phyloP scores from a whole-genome alignment of 2,888 invertebrate species.

The Brachyptera putata region DNA sequence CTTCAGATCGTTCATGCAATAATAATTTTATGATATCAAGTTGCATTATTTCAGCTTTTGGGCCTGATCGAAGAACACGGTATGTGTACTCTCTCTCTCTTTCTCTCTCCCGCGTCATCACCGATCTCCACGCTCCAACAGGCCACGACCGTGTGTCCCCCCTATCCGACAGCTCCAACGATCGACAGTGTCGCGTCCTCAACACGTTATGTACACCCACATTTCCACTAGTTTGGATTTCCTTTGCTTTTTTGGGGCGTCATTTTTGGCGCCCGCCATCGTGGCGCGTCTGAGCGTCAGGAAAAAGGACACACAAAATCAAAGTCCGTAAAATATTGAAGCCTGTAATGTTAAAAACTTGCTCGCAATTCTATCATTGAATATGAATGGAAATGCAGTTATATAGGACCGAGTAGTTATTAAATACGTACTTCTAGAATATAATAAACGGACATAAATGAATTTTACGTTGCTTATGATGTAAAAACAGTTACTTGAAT shows the following conservation, averaged over 20 bases:
- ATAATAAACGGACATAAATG: too few species aligned
- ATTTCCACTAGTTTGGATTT: conserved; percentile 3
- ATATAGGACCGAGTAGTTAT: too few species aligned
- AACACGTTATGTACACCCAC: background rate
- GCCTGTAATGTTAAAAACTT: background rate
- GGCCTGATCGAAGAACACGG: background rate
- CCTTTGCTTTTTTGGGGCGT: conserved; percentile 20
- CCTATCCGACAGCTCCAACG: background rate
- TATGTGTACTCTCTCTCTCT: background rate
- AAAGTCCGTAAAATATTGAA: conserved; percentile 6
- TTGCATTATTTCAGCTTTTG: too few species aligned
- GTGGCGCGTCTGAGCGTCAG: background rate
- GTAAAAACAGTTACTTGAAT: too few species aligned
- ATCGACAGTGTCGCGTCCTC: background rate
- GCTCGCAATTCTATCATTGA: too few species aligned
- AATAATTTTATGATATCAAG: too few species aligned
- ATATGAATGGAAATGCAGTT: too few species aligned
- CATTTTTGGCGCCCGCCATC: conserved; percentile 19
- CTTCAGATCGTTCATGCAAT: too few species aligned
- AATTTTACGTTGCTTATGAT: too few species aligned
- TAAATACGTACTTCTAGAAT: too few species aligned
- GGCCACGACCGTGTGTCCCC: background rate
- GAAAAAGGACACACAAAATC: background rate
- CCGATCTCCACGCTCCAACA: background rate
- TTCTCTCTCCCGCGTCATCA: background rate